A percentile compares a stretch with the other conserved stretches of the same genome.
Evolutionary conservation across 2,113 vertebrate genomes (phyloP).

Genomic region (Pheucticus melanocephalus): DNA sequence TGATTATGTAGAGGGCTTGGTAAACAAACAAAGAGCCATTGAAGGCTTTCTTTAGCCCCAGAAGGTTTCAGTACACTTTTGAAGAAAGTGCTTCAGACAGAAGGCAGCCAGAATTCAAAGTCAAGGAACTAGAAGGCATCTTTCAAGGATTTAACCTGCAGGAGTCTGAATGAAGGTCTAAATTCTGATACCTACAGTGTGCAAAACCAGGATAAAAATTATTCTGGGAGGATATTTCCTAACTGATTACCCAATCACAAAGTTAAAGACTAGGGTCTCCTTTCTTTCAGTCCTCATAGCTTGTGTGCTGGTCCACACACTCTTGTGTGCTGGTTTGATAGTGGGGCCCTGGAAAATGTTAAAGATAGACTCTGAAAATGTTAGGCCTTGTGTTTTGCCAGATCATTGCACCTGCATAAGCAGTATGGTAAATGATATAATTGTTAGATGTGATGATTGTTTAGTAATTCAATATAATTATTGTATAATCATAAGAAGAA

Average conservation of each 20-base stretch:
- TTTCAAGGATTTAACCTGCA: not conserved
- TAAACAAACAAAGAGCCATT: not conserved
- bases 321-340: too few species aligned
- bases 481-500: too few species aligned
- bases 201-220: not conserved
- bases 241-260: not conserved
- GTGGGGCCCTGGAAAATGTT: too few species aligned
- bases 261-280: not conserved
- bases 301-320: not conserved
- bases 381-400: too few species aligned
- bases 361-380: too few species aligned
- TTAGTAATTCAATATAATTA: too few species aligned
- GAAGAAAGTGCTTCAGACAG: not conserved
- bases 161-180: not conserved
- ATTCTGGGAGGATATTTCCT: not conserved
- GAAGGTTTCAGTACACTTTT: not conserved
- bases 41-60: not conserved
- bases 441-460: too few species aligned
- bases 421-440: too few species aligned
- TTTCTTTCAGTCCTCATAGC: not conserved
- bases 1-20: not conserved
- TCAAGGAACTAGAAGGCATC: not conserved
- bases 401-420: too few species aligned
- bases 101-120: not conserved
- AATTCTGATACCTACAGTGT: not conserved